Base-by-base conservation (phyloP, 2,888 invertebrate species). In the Anodontia alba region DNA sequence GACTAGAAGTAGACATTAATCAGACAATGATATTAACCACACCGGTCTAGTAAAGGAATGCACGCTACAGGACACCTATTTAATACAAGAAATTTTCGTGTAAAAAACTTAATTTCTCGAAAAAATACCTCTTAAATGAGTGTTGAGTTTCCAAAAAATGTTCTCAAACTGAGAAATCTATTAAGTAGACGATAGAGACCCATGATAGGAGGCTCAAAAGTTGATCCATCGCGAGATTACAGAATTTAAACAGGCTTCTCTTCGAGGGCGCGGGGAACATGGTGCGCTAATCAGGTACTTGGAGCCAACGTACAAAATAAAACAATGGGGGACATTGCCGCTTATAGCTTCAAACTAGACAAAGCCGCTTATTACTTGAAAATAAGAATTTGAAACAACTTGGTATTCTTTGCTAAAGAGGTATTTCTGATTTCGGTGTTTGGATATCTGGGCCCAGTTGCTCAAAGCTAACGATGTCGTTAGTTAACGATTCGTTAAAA, bases 131-230 rank as follows among this genome's bases (percentile, higher is more conserved):
- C 33, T 62, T 33, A 62, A 62, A 62, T 33, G 62, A 62, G 33
- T 26, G 33, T 62, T 17, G 31, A 33, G 62, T 62, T 62, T 62
- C 62, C 20, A 17, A 62, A 62, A 62, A 62, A 62, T 62, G 62
- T 23, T 62, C n/a, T 62, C 62, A 62, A 62, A 62, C 62, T 62
- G 62, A 62, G 62, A 62, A 62, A 62, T 62, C 62, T 62, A 62
- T 62, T 62, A 62, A 62, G 33, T 33, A 62, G 62, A 62, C 62
- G 62, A 62, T 62, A 62, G 62, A 62, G 31, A 33, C 62, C 62
- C 1, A 7, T 62, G 62, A 62, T 62, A 62, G 33, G 62, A 8
- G 62, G 62, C 62, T 62, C 33, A 33, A 62, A 33, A 62, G 17
- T 23, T 62, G 62, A 62, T 62, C 62, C 31, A 33, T 62, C 62